A percentile compares a stretch with the other conserved stretches of the same genome.
These are phyloP conservation scores for Bombus soroeensis DNA, from an alignment of 1,140 invertebrate species.

Conservation along the genomic window DNA sequence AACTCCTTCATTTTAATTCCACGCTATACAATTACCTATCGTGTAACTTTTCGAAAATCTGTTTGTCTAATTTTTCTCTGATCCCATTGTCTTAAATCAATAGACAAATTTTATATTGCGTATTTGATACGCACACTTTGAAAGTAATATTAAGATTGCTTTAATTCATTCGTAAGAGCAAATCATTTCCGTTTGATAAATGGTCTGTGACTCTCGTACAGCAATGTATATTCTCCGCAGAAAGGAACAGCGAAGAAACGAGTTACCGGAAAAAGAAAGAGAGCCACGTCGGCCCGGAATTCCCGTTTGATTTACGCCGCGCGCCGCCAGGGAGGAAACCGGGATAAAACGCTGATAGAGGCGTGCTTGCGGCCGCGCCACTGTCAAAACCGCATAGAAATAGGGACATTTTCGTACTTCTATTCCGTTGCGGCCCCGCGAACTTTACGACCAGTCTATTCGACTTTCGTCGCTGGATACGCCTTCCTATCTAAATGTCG, in stretches of 20 bases:
- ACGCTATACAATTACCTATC: too few relatives aligned
- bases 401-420: conserved; percentile 42
- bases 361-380: neutral
- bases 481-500: conserved; percentile 35
- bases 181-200: too few relatives aligned
- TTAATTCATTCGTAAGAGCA: too few relatives aligned
- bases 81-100: too few relatives aligned
- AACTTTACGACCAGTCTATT: conserved; percentile 51
- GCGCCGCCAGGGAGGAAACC: neutral
- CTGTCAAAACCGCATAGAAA: conserved; percentile 53
- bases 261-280: neutral
- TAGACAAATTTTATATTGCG: too few relatives aligned
- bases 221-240: too few relatives aligned
- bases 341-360: conserved; percentile 45
- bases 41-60: too few relatives aligned
- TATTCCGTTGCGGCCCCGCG: conserved; percentile 22
- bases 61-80: too few relatives aligned
- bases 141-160: too few relatives aligned
- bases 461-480: conserved; percentile 37
- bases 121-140: too few relatives aligned
- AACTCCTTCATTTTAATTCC: too few relatives aligned
- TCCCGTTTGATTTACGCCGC: conserved; percentile 42
- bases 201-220: too few relatives aligned
- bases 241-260: neutral
- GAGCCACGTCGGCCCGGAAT: neutral